Evolutionary conservation across 2,797 vertebrate genomes (phyloP), one percentile per base, ranked within the genome.

Genomic region (Centropyge bicolor): DNA sequence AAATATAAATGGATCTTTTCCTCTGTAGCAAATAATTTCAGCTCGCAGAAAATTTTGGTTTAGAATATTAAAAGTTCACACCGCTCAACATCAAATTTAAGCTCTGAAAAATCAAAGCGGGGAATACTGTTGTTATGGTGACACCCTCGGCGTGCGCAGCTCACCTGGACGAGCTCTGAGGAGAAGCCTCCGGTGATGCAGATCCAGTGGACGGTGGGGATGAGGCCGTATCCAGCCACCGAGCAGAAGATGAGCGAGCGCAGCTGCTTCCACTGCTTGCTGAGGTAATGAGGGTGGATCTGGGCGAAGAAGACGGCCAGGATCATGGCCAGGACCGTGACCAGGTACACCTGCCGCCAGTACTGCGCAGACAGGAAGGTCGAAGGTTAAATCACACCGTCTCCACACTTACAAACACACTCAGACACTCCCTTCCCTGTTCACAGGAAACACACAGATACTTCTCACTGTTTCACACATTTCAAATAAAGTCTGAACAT

Each of bases 261-360:
- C 65, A 98, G 93, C 77, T 94, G 94, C 89, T 96, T 96, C 98
- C 98, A 98, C 91, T 97, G 97, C 70, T 98, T 97, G 0, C 96
- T 97, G 92, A 98, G 96, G 95, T 98, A 98, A 85, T 88, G 97
- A 59, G 98, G 97, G 62, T 99, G 97, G 74, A 99, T 99, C 94
- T 99, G 98, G 24, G 97, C 97, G 38, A 98, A 97, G 92, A 99
- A 99, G 22, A 99, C 96, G 2, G 96, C 96, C 93, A 99, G 88
- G 89, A 98, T 97, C 97, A 99, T 97, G 11, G 97, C 97, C 69
- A 99, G 94, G 70, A 99, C 98, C 1, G 95, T 97, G 92, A 99
- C 94, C 91, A 99, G 78, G 89, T 99, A 99, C 2, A 99, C 96
- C 89, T 99, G 98, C 20, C 97, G 95, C 98, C 97, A 99, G 86